These are phyloP conservation scores for Holothuria glaberrima DNA, from an alignment of 35 echinoderm and acorn worm species.

Conservation along the genomic window DNA sequence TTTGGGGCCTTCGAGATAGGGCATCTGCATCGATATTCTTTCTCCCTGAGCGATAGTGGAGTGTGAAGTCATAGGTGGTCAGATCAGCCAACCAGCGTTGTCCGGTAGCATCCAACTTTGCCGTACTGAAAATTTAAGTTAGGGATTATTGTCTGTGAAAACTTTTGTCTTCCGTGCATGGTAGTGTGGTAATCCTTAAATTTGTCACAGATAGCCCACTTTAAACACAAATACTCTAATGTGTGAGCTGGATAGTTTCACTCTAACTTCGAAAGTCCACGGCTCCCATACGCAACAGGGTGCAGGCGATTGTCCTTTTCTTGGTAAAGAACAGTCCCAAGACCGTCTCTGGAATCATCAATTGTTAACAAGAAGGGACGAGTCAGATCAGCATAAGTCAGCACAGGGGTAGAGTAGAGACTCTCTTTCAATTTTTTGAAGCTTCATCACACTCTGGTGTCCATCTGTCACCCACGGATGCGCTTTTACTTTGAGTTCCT, in stretches of 20 bases:
- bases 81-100: constrained; percentile 71
- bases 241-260: constrained; percentile 61
- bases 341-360: constrained; percentile 46
- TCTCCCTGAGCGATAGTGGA: constrained; percentile 45
- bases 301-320: constrained; percentile 14
- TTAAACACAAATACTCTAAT: constrained; percentile 56
- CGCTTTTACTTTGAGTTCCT: too few relatives aligned
- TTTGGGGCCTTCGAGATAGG: constrained; percentile 41
- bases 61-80: constrained; percentile 56
- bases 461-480: too few relatives aligned
- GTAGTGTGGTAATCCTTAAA: constrained; percentile 57
- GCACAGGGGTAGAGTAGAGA: constrained; percentile 4
- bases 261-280: constrained; percentile 51
- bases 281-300: constrained; percentile 56
- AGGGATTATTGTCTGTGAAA: constrained; percentile 77
- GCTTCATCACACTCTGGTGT: too few relatives aligned
- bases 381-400: constrained; percentile 44
- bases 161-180: constrained; percentile 34
- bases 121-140: constrained; percentile 65
- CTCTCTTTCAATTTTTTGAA: too few relatives aligned
- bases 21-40: constrained; percentile 62
- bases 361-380: constrained; percentile 48
- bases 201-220: constrained; percentile 49
- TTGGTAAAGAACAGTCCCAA: constrained; percentile 62
- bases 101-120: constrained; percentile 62